Percentiles rank a stretch among this genome's conserved stretches.
Conservation (phyloP, 2,113 vertebrate genomes). For the Tylochromis polylepis region DNA sequence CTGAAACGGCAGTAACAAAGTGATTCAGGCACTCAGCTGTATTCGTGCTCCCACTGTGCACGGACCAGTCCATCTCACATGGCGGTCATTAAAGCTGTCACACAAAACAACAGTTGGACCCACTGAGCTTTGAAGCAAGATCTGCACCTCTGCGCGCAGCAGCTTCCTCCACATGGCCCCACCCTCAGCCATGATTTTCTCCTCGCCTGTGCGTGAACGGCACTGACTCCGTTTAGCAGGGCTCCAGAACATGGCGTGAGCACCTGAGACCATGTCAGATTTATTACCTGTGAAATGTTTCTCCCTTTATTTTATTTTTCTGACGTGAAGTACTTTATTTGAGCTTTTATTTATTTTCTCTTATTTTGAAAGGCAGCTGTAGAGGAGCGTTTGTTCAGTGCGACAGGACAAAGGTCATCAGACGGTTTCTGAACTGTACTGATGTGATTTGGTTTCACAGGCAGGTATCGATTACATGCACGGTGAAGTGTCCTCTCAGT, state of each 20-base stretch:
- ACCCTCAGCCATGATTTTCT: not conserved
- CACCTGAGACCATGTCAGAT: too few relatives aligned
- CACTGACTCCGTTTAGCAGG: not conserved
- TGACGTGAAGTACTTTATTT: too few relatives aligned
- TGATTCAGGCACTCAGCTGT: not conserved
- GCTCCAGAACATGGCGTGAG: accelerated
- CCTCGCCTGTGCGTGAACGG: not conserved
- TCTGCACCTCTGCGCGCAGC: not conserved
- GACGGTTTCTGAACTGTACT: too few relatives aligned
- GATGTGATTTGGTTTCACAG: too few relatives aligned
- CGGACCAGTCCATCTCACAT: accelerated
- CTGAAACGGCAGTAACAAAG: not conserved
- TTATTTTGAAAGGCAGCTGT: too few relatives aligned
- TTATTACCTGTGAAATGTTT: too few relatives aligned
- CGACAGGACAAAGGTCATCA: too few relatives aligned
- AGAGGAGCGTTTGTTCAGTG: too few relatives aligned
- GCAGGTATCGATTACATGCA: too few relatives aligned
- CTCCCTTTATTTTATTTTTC: too few relatives aligned
- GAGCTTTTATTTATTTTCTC: too few relatives aligned
- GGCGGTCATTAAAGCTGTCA: not conserved
- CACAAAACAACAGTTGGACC: accelerated
- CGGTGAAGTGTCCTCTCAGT: not conserved
- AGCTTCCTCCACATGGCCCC: not conserved
- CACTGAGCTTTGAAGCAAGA: not conserved
- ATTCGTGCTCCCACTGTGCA: not conserved